Evolutionary conservation across 2,113 vertebrate genomes (phyloP), one percentile per base, ranked within the genome.

Genomic region (Pteronura brasiliensis): DNA sequence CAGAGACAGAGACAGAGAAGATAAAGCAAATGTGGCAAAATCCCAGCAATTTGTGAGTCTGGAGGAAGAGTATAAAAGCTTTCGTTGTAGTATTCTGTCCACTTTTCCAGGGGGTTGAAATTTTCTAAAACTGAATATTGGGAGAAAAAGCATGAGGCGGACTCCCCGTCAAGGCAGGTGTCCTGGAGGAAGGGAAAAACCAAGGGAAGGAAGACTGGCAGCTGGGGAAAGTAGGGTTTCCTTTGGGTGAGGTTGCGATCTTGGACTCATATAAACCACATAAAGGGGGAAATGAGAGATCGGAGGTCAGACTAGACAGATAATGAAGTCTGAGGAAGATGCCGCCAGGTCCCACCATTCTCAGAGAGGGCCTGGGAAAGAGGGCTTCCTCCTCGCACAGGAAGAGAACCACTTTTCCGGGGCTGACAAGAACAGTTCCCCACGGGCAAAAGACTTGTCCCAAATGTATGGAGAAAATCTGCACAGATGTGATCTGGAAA

Each of bases 91-190:
- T 47, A 0, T 71, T 90, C 76, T 49, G 42, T 47, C 7, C 3
- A 55, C 47, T 94, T 85, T 57, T 52, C 34, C 36, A 39, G 72
- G 27, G 23, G 18, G 42, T 77, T 80, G 63, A 74, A 47, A 47
- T 61, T 94, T 96, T 74, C 72, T 21, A 42, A 55, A 61, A 67
- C 55, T 93, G 67, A 84, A 59, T 61, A 25, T 34, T 93, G 13
- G 6, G 2, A 18, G 17, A 18, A 42, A 59, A 61, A 9, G 3
- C 6, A 5, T 1, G 1, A 71, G 14, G 59, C 18, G 34, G 29
- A 57, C 34, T 72, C 61, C 27, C 23, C 52, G 7, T 72, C 27
- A 49, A 1, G 17, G 10, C 18, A 80, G 20, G 6, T 61, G 3
- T 6, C 25, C 14, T 61, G 29, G 20, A 59, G 23, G 39, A 84